Evolutionary conservation across 2,888 invertebrate species (phyloP), one percentile per base, ranked within the genome.

Genomic region (Trissolcus japonicus): DNA sequence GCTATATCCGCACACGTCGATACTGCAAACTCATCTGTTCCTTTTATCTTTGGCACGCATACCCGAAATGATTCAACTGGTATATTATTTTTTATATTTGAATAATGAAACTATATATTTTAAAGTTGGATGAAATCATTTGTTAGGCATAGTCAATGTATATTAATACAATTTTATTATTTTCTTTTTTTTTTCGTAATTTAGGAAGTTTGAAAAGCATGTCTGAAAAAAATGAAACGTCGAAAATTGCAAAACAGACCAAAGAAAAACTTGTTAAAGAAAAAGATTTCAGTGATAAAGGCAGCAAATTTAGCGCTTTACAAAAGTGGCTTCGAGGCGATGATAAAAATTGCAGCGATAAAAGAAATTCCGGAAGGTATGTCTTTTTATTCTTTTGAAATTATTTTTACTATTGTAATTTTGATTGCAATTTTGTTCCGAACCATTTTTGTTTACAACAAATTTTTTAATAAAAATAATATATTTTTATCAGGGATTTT

Each of bases 261-360:
- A 87, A 87, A 57, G 86, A 88, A 46, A 82, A 85, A 67, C 79
- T 82, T 17, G 80, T 76, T 2, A 86, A 85, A 60, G 87, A 87
- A 11, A 80, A 74, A 66, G 79, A 89, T 19, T 84, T 82, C 21
- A 83, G 83, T 6, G 85, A 85, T 6, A 85, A 84, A 25, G 82
- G 85, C 13, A 85, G 88, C 41, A 91, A 91, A 82, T 89, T 91
- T 67, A 91, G 90, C 67, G 90, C 90, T 19, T 81, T 92, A 25
- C 91, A 91, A 25, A 92, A 92, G 83, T 92, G 92, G 92, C 88
- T 92, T 50, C 90, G 91, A 79, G 90, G 89, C 3, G 91, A 91
- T 63, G 91, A 91, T 65, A 88, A 88, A 50, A 88, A 88, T 81
- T 82, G 82, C 19, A 84, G 82, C 1, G 88, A 88, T 43, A 87